phyloP scores from a whole-genome alignment of 2,113 vertebrate species.

The Vidua macroura region DNA sequence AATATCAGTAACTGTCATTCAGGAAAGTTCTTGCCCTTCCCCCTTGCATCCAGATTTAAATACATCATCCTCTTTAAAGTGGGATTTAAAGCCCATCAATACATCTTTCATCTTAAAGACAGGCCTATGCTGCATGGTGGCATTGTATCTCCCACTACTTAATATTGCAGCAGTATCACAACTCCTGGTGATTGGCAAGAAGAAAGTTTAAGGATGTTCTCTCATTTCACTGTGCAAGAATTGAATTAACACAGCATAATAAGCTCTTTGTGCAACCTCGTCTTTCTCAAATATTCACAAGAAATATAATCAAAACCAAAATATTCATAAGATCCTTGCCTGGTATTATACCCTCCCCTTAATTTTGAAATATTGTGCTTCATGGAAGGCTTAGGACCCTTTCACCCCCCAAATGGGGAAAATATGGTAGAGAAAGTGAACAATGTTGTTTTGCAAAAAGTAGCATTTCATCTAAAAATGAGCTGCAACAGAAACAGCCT shows the following conservation, averaged over 20 bases:
- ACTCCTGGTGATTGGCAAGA: background rate
- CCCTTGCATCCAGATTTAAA: slow-evolving; percentile 13
- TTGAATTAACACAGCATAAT: background rate
- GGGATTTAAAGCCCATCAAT: slow-evolving; percentile 12
- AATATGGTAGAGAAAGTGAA: background rate
- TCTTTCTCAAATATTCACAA: background rate
- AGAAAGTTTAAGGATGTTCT: background rate
- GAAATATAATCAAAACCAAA: background rate
- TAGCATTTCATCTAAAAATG: background rate
- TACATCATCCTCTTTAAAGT: slow-evolving; percentile 13
- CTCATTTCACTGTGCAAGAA: background rate
- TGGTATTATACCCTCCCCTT: background rate
- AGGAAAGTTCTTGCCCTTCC: background rate
- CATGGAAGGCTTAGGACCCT: background rate
- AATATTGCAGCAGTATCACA: background rate
- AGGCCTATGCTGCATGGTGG: background rate
- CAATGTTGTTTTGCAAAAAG: background rate
- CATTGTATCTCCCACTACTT: background rate
- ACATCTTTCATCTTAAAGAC: background rate
- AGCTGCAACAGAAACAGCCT: background rate
- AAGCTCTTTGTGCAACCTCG: background rate
- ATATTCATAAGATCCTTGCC: background rate
- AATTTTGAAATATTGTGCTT: background rate
- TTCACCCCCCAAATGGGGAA: background rate
- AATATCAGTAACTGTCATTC: slow-evolving; percentile 21